Evolutionary conservation across 2,888 invertebrate genomes (phyloP), one percentile per base, ranked within the genome.

Genomic region (Subacronicta megacephala): DNA sequence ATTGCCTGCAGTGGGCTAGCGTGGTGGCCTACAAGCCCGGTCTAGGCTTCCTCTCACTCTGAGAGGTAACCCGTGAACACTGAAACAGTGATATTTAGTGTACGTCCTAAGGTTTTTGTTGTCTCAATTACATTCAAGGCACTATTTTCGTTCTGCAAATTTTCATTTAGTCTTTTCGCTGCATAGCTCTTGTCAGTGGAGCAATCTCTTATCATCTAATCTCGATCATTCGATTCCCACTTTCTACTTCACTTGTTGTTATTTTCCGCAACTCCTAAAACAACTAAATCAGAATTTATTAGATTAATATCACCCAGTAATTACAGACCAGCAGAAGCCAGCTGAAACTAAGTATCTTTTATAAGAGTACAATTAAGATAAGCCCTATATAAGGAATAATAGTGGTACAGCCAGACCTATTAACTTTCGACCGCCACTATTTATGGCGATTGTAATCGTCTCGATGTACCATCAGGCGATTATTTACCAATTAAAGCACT

Each of bases 301-400:
- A 7, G 47, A 71, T 57, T 35, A 50, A 9, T 18, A 41, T 58
- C 71, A 33, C 26, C 29, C 17, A 33, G 40, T 64, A 70, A 70
- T 65, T 36, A 33, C 33, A 29, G 15, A 23, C 43, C 43, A 70
- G 9, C 52, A 50, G 75, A 65, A 73, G 67, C 61, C 75, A 77
- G 74, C 76, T 63, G 75, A 73, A 75, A 70, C 70, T 50, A 61
- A 65, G 78, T 72, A 81, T 80, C 75, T 77, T 79, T 76, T 78
- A 74, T 77, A 73, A 73, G 73, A 69, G 69, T 63, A 81, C 82
- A 83, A 82, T 85, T 85, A 81, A 84, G 83, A 84, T 83, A 83
- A 83, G 73, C 58, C 53, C 83, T 76, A 29, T 79, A 77, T 76
- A 84, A 73, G 84, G 83, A 61, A 69, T 81, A 74, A 83, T 77